Evolutionary conservation across 2,888 invertebrate genomes (phyloP), one percentile per base, ranked within the genome.

Genomic region (Sarcophaga caerulescens): DNA sequence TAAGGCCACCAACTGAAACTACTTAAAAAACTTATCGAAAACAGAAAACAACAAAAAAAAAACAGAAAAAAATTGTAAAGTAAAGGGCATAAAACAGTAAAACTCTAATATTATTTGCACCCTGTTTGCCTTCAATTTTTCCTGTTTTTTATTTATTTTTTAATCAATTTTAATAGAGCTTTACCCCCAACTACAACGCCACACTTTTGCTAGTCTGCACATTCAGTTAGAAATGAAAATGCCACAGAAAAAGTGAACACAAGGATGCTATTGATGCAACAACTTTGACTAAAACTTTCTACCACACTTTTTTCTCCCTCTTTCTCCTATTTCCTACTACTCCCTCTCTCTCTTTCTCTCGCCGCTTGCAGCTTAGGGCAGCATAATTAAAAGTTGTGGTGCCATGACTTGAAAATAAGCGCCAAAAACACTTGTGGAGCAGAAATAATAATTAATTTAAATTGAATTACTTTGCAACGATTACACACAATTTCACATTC

Each of bases 371-470:
- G 79, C 79, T 84, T 78, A 78, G 76, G 83, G 79, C 80, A 70
- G 76, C 84, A 85, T 88, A 88, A 88, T 88, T 88, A 88, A 88
- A 88, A 88, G 87, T 88, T 88, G 87, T 84, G 86, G 85, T 87
- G 85, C 74, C 86, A 73, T 79, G 86, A 75, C 84, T 86, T 78
- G 86, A 74, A 78, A 81, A 68, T 68, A 84, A 84, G 87, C 81
- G 86, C 85, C 88, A 88, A 88, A 90, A 90, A 89, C 91, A 91
- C 92, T 92, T 91, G 92, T 91, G 90, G 91, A 89, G 89, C 90
- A 52, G 14, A 91, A 91, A 91, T 91, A 91, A 92, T 91, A 92
- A 91, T 92, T 92, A 91, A 92, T 91, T 91, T 91, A 90, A 92
- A 92, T 92, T 91, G 91, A 92, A 92, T 91, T 90, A 87, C 83